phyloP scores from a whole-genome alignment of 2,113 vertebrate genomes.

The Illadopsis cleaveri region DNA sequence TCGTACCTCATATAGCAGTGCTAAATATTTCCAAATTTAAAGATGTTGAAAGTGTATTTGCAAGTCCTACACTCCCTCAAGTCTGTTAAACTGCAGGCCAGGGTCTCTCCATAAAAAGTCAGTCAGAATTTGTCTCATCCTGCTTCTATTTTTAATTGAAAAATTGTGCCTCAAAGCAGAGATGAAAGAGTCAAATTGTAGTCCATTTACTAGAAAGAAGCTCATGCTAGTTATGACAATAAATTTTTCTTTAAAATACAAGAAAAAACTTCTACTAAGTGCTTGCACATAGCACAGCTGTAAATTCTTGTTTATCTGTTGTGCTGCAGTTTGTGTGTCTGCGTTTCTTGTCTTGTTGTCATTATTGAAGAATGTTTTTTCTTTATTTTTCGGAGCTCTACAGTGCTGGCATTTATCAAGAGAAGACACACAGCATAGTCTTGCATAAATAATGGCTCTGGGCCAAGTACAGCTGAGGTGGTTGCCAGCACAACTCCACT shows the following conservation, averaged over 20 bases:
- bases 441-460: conserved; percentile 34
- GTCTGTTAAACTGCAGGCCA: neutral
- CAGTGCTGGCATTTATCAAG: conserved; percentile 50
- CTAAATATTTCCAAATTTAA: neutral
- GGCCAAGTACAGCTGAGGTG: conserved; percentile 19
- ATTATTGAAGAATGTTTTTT: conserved; percentile 4
- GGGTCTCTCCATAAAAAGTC: neutral
- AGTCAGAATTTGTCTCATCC: neutral
- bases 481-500: conserved; percentile 6
- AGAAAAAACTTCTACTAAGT: neutral
- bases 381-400: neutral
- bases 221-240: neutral
- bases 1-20: neutral
- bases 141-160: neutral
- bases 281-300: neutral
- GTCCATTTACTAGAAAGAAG: neutral
- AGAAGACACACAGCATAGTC: conserved; percentile 14
- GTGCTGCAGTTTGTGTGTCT: neutral
- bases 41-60: neutral
- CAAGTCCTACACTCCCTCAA: neutral
- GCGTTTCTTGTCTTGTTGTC: neutral
- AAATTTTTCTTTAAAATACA: neutral
- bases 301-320: conserved; percentile 51
- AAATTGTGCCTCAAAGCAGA: neutral
- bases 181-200: neutral